Conservation (phyloP, 2,888 invertebrate genomes). For the Acleris sparsana region DNA sequence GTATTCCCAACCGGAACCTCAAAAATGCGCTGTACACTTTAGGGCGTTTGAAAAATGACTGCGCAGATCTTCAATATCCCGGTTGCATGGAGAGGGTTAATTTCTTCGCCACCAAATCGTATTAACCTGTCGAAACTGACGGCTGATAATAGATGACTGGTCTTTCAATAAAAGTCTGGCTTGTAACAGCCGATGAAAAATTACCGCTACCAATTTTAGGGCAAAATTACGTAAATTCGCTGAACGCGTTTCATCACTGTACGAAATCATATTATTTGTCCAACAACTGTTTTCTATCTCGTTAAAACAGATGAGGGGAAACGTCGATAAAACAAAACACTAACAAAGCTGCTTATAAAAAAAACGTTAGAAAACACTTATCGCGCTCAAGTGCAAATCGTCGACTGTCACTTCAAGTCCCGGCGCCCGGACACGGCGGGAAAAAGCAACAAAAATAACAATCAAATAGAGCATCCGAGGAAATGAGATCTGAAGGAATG, state of each 20-base stretch:
- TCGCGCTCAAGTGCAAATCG: conserved; percentile 80
- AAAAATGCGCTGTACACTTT: conserved; percentile 41
- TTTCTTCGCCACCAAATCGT: conserved; percentile 45
- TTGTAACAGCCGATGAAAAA: conserved; percentile 34
- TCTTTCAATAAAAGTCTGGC: conserved; percentile 41
- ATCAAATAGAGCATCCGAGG: conserved; percentile 81
- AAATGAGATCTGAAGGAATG: conserved; percentile 83
- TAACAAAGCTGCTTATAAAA: conserved; percentile 78
- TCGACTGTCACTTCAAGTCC: conserved; percentile 81
- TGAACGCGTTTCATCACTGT: conserved; percentile 17
- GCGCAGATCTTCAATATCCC: conserved; percentile 38
- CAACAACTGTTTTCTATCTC: conserved; percentile 37
- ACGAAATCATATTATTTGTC: conserved; percentile 16
- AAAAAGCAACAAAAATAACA: conserved; percentile 82
- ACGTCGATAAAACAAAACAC: conserved; percentile 59
- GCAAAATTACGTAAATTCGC: conserved; percentile 21
- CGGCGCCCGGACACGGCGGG: conserved; percentile 69
- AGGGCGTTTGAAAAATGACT: conserved; percentile 44
- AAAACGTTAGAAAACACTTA: conserved; percentile 79
- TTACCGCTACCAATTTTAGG: conserved; percentile 28
- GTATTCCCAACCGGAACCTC: conserved; percentile 5
- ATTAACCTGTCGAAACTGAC: conserved; percentile 50
- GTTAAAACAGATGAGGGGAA: conserved; percentile 50
- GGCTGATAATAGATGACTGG: conserved; percentile 45
- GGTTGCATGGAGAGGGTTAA: conserved; percentile 46